Base-by-base conservation (phyloP, 2,797 vertebrate genomes). In the Tragopan temminckii region DNA sequence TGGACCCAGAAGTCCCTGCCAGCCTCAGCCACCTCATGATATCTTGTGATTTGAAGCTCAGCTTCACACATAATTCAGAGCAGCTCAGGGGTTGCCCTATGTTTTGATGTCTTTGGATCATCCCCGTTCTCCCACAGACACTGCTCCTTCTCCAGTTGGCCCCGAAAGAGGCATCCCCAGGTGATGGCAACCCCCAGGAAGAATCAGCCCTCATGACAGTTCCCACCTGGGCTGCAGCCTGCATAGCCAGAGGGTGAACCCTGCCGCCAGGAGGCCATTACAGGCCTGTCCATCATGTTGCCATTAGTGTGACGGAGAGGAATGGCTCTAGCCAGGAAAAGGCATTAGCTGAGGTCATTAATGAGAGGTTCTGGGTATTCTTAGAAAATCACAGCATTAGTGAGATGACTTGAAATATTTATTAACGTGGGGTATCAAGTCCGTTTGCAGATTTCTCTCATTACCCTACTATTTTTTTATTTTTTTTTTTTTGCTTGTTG, bases 391-490 rank as follows among this genome's bases (percentile, higher is more conserved):
- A 0, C 82, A 89, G 77, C 92, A 92, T 94, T 95, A 95, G 87
- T 67, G 82, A 84, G 90, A 85, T 93, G 81, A 88, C 62, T 83
- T 97, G 82, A 96, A 95, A 96, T 95, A 96, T 96, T 96, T 95
- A 96, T 95, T 92, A 85, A 92, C 0, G 0, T 59, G 40, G 76
- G 85, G 72, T 67, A 86, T 94, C 89, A 88, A 88, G 74, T 71
- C 78, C 85, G 40, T 85, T 94, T 90, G 84, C 45, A 78, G 90
- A 93, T 90, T 95, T 88, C 72, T 92, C 21, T 90, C 81, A 71
- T 76, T 91, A 91, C 36, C 7, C 58, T 5, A 58, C 24, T 52
- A 7, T 9, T 15, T 14, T 4, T 55, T 20, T 18, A n/a, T 42
- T 20, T 40, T 53, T 66, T 40, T 55, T 80, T 87, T 66, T 17